phyloP scores from a whole-genome alignment of 2,888 invertebrate species.

The Archaeoteleia sp. region DNA sequence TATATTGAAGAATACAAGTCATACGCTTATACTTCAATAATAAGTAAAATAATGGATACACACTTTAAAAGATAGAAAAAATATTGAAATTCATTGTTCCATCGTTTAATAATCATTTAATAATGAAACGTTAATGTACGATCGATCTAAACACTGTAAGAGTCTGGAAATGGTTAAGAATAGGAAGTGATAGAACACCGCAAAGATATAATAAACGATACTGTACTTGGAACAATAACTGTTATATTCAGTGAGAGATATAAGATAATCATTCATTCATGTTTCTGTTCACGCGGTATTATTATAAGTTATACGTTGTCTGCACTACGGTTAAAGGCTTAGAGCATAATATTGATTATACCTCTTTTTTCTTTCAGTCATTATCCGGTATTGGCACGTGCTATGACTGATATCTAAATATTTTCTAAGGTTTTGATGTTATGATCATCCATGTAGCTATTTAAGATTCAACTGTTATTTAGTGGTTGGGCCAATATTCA shows the following conservation, averaged over 20 bases:
- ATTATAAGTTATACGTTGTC: conserved; percentile 42
- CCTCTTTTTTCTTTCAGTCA: conserved; percentile 14
- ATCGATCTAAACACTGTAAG: conserved; percentile 27
- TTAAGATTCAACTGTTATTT: too few species aligned
- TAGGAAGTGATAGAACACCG: conserved; percentile 42
- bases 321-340: conserved; percentile 41
- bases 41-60: too few species aligned
- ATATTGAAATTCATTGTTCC: too few species aligned
- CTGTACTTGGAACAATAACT: conserved; percentile 50
- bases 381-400: conserved; percentile 17
- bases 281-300: conserved; percentile 52
- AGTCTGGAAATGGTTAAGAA: conserved; percentile 41
- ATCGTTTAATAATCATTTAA: too few species aligned
- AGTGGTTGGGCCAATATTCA: background rate
- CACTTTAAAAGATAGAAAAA: too few species aligned
- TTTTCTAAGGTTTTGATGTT: too few species aligned
- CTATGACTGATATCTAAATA: conserved; percentile 8
- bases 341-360: conserved; percentile 43
- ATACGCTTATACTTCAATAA: too few species aligned
- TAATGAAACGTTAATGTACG: conserved; percentile 20
- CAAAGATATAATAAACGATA: conserved; percentile 47
- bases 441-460: too few species aligned
- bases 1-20: too few species aligned
- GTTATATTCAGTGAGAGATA: conserved; percentile 47
- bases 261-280: conserved; percentile 55